These are phyloP conservation scores for Pterophyllum scalare DNA, from an alignment of 2,113 vertebrate species.

Conservation along the genomic window DNA sequence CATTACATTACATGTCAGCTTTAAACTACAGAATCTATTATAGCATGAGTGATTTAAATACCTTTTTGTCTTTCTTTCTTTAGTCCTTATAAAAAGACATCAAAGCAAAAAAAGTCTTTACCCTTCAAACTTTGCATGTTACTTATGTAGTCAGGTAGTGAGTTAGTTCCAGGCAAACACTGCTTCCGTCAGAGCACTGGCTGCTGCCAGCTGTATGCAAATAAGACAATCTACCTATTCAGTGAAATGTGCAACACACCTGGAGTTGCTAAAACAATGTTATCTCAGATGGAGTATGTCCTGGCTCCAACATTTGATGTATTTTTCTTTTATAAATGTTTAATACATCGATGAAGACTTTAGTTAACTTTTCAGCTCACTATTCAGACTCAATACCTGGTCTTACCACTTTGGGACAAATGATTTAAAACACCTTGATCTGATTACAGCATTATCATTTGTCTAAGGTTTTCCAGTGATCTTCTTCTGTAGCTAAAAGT, in stretches of 20 bases:
- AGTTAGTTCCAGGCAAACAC: background rate
- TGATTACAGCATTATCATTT: background rate
- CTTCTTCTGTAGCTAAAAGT: background rate
- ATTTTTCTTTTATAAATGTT: background rate
- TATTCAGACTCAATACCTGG: background rate
- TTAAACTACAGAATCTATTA: background rate
- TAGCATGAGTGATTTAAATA: background rate
- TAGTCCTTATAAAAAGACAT: background rate
- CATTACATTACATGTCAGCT: background rate
- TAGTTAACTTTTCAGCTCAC: background rate
- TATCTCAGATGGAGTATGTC: background rate
- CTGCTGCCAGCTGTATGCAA: slow-evolving; percentile 72
- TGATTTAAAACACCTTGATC: background rate
- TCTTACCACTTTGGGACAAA: background rate
- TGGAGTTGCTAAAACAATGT: slow-evolving; percentile 19
- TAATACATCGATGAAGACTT: background rate
- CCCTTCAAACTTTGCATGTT: background rate
- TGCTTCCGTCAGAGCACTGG: slow-evolving; percentile 16
- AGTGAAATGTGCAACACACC: slow-evolving; percentile 13
- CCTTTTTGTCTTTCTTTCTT: background rate
- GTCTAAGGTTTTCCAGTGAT: background rate
- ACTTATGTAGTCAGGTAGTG: background rate
- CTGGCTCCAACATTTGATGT: background rate
- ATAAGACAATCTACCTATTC: slow-evolving; percentile 38
- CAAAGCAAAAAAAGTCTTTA: background rate